Conservation (phyloP, 2,797 vertebrate genomes). For the Sardinella longiceps region DNA sequence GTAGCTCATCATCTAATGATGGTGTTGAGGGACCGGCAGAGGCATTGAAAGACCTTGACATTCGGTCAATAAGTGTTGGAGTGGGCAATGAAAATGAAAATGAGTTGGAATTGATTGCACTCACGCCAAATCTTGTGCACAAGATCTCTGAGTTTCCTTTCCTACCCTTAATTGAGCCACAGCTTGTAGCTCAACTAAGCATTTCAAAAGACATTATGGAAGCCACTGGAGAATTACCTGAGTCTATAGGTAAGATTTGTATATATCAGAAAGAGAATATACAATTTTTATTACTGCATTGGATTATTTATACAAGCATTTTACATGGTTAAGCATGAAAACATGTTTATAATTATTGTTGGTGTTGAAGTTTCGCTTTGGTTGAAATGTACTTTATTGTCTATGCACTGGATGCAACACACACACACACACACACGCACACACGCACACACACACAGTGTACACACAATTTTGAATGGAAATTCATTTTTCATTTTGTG, state of each 20-base stretch:
- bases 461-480: not conserved
- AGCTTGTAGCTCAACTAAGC: conserved; percentile 61
- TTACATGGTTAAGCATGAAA: not conserved
- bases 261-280: not conserved
- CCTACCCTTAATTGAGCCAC: conserved; percentile 73
- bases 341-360: not conserved
- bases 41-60: conserved; percentile 78
- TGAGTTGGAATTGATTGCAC: conserved; percentile 83
- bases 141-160: conserved; percentile 75
- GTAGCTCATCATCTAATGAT: conserved; percentile 79
- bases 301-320: not conserved
- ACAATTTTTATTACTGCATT: not conserved
- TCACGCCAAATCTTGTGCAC: conserved; percentile 77
- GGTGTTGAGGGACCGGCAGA: conserved; percentile 77
- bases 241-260: conserved; percentile 16
- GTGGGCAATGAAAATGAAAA: conserved; percentile 75
- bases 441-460: conserved; percentile 3
- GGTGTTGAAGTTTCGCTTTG: not conserved
- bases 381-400: not conserved
- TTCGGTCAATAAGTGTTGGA: conserved; percentile 79
- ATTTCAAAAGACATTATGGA: conserved; percentile 53
- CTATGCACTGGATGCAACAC: not conserved
- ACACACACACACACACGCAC: conserved; percentile 9
- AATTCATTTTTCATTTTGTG: not conserved
- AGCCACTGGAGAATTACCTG: conserved; percentile 13